Percentiles rank a stretch among this genome's conserved stretches.
These are phyloP conservation scores for Brachypterus glaber DNA, from an alignment of 2,888 invertebrate species.

Conservation along the genomic window DNA sequence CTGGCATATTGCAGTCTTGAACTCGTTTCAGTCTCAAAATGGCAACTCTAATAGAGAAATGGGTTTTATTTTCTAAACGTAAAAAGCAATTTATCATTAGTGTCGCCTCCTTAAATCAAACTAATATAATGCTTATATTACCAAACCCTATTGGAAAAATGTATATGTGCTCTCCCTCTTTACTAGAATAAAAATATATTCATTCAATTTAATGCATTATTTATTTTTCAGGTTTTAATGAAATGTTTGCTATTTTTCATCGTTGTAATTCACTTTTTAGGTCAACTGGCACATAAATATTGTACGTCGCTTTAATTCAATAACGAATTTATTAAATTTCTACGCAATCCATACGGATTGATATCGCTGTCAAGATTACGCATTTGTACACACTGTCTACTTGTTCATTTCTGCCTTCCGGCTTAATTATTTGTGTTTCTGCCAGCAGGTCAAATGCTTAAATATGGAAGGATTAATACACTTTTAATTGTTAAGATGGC, in stretches of 20 bases:
- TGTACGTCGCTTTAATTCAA: no score
- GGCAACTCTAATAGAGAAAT: constrained; percentile 31
- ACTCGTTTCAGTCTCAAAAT: constrained; percentile 35
- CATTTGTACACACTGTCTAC: no score
- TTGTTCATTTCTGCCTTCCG: no score
- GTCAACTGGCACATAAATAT: constrained; percentile 2
- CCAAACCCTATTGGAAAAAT: constrained; percentile 27
- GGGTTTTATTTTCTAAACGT: constrained; percentile 28
- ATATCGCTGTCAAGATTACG: no score
- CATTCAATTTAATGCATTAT: constrained; percentile 5
- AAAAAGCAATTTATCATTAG: constrained; percentile 24
- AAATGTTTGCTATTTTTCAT: constrained; percentile 4
- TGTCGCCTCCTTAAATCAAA: constrained; percentile 30
- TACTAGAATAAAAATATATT: no score
- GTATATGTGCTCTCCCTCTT: constrained; percentile 18
- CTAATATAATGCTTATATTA: constrained; percentile 34
- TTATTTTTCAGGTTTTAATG: constrained; percentile 3
- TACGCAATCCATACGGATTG: no score
- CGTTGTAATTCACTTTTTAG: constrained; percentile 1
- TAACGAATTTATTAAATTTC: no score
- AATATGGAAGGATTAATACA: no score
- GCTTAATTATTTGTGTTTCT: no score
- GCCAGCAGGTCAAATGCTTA: no score
- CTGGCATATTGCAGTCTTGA: constrained; percentile 31
- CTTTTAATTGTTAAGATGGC: no score